These are phyloP conservation scores for Nephrotoma appendiculata DNA, from an alignment of 2,888 invertebrate genomes.

Conservation along the genomic window DNA sequence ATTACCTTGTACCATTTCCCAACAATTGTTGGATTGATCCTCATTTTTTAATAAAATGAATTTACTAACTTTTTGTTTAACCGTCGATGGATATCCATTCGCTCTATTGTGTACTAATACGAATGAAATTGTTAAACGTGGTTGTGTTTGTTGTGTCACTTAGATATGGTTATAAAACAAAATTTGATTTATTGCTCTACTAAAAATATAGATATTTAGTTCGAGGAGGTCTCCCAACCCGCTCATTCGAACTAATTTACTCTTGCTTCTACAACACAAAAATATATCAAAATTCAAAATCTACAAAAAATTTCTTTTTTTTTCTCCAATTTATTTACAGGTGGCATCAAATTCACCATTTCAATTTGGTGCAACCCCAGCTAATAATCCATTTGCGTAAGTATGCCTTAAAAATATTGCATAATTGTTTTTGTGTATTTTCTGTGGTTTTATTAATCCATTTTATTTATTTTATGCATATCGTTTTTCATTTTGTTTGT, in stretches of 20 bases:
- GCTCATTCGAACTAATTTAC: background rate
- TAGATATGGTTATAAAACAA: too few species aligned
- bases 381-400: conserved; percentile 33
- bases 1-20: too few species aligned
- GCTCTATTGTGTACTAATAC: too few species aligned
- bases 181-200: background rate
- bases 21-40: too few species aligned
- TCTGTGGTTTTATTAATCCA: background rate
- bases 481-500: background rate
- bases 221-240: background rate
- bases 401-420: conserved; percentile 16
- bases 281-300: background rate
- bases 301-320: conserved; percentile 17
- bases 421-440: background rate
- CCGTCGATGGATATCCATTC: too few species aligned
- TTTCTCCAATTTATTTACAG: background rate
- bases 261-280: background rate
- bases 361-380: conserved; percentile 29
- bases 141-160: too few species aligned
- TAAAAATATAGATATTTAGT: background rate
- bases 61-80: too few species aligned
- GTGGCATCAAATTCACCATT: conserved; percentile 31
- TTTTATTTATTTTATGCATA: background rate
- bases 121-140: too few species aligned
- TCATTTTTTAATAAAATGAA: too few species aligned